Conservation (phyloP, 2,888 invertebrate genomes). For the Axea sp. region DNA sequence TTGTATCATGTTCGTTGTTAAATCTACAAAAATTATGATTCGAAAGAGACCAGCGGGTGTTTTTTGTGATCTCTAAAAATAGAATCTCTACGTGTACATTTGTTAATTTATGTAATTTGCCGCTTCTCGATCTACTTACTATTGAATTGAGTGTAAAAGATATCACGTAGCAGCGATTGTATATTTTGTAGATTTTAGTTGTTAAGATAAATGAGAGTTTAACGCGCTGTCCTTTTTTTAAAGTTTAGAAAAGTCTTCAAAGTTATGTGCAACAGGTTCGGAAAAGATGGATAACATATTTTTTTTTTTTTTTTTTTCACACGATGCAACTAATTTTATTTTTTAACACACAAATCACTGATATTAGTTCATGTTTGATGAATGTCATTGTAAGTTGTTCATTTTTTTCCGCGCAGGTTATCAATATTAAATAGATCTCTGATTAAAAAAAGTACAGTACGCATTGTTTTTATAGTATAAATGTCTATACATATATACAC, state of each 20-base stretch:
- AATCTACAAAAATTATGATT: conserved; percentile 38
- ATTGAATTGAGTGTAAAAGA: conserved; percentile 58
- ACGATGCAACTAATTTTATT: not conserved
- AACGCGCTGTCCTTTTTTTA: conserved; percentile 47
- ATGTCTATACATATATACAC: conserved; percentile 23
- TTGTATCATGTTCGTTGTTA: conserved; percentile 22
- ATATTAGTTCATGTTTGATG: conserved; percentile 37
- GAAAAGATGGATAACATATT: conserved; percentile 36
- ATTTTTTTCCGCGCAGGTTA: conserved; percentile 25
- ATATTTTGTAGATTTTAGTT: conserved; percentile 60
- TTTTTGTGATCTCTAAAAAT: conserved; percentile 62
- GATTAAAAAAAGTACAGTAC: conserved; percentile 42
- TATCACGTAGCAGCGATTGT: conserved; percentile 57
- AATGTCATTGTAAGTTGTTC: conserved; percentile 15
- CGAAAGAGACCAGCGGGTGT: conserved; percentile 36
- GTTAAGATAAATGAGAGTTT: conserved; percentile 46
- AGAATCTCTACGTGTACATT: conserved; percentile 60
- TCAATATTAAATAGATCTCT: conserved; percentile 41
- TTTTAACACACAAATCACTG: conserved; percentile 6
- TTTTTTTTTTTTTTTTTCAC: too few species aligned
- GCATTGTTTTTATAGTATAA: conserved; percentile 48
- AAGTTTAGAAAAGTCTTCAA: conserved; percentile 22
- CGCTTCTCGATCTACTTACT: conserved; percentile 58
- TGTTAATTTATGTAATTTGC: conserved; percentile 58
- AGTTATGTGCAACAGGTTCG: conserved; percentile 17